Evolutionary conservation across 37 sponge, comb jelly and placozoan genomes (phyloP), one percentile per base, ranked within the genome.

Genomic region (Hexactinellida sp.): DNA sequence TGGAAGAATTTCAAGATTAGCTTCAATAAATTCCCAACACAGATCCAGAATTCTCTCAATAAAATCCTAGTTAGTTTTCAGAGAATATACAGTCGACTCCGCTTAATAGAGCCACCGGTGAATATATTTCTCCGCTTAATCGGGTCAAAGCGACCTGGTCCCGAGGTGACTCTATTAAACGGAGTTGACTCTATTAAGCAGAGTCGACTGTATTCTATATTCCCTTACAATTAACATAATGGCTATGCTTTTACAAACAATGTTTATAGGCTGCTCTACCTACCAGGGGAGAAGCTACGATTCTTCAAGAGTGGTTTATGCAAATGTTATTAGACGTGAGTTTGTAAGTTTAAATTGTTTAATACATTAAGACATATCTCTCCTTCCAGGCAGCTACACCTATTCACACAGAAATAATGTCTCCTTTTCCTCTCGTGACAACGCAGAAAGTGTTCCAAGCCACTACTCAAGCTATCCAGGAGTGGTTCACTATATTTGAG

Each of bases 241-340:
- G n/a, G n/a, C n/a, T n/a, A n/a, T n/a, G n/a, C n/a, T n/a, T n/a
- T n/a, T n/a, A n/a, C n/a, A n/a, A n/a, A n/a, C n/a, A n/a, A n/a
- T n/a, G n/a, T n/a, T 63, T 21, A 21, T 63, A 63, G 76, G 21
- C 32, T n/a, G 76, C 76, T 63, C 76, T 63, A 63, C 76, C 76
- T 10, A n/a, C 21, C 5, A n/a, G 28, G 13, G 76, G 76, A 63
- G 76, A 63, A 63, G 5, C 76, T 63, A 63, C 76, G 13, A 63
- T 63, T 23, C 76, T 63, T 63, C 76, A 63, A 23, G 76, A 63
- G 13, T 63, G 76, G 76, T 63, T 63, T 28, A 63, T 63, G 76
- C 3, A 32, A 1, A 63, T 63, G 76, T 21, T 63, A 3, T 32
- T 63, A 28, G 76, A 63, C 76, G 76, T 63, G 76, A 63, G 76